phyloP scores from a whole-genome alignment of 2,888 invertebrate genomes.

The Perdita meconis region DNA sequence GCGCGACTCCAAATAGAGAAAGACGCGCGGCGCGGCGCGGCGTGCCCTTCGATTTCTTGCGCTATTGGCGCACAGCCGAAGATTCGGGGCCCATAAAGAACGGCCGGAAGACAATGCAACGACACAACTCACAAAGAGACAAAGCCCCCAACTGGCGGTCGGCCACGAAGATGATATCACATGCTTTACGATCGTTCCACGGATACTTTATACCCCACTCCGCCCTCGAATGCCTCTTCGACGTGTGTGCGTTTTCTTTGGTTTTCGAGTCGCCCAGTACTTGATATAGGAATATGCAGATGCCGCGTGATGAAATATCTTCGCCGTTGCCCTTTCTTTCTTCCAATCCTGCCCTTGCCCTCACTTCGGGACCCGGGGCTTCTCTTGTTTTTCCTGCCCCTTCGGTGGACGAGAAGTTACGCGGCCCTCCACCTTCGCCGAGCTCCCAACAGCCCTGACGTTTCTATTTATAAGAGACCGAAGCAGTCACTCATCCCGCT shows the following conservation, averaged over 20 bases:
- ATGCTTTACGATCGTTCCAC: constrained; percentile 78
- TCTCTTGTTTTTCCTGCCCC: constrained; percentile 42
- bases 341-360: constrained; percentile 37
- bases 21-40: constrained; percentile 29
- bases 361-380: constrained; percentile 31
- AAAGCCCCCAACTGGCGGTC: constrained; percentile 75
- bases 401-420: constrained; percentile 38
- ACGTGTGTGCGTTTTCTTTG: constrained; percentile 69
- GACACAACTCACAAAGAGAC: constrained; percentile 76
- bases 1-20: constrained; percentile 23
- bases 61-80: constrained; percentile 66
- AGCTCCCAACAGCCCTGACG: constrained; percentile 23
- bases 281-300: constrained; percentile 75
- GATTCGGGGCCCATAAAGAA: constrained; percentile 73
- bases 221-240: constrained; percentile 66
- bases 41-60: constrained; percentile 67
- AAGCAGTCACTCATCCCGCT: not conserved
- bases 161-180: constrained; percentile 79
- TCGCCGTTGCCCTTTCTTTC: constrained; percentile 45
- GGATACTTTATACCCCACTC: constrained; percentile 78
- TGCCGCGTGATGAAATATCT: constrained; percentile 77
- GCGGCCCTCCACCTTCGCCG: constrained; percentile 8
- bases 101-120: constrained; percentile 77
- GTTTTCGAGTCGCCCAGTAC: constrained; percentile 62
- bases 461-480: constrained; percentile 49